Evolutionary conservation across 2,888 invertebrate genomes (phyloP).

Genomic region (Adelphocoris suturalis): DNA sequence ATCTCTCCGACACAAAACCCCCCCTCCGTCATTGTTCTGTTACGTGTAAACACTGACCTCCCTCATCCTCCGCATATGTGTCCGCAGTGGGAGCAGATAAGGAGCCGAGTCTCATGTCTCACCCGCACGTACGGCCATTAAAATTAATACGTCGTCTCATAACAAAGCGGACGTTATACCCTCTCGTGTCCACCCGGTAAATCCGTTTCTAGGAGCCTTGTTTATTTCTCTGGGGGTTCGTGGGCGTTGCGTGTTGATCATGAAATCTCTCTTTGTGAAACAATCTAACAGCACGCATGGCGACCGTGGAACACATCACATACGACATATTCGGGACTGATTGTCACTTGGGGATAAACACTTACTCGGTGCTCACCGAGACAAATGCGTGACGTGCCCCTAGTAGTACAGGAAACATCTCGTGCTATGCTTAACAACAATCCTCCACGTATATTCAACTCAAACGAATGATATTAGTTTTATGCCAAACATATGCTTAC

Average conservation of each 20-base stretch:
- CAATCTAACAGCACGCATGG: constrained; percentile 9
- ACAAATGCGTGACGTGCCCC: not conserved
- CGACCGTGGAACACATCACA: not conserved
- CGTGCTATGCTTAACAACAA: not conserved
- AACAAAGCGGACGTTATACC: constrained; percentile 30
- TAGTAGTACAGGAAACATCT: not conserved
- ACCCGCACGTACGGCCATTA: constrained; percentile 26
- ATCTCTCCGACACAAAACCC: not conserved
- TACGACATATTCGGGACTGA: not conserved
- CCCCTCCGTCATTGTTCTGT: constrained; percentile 2
- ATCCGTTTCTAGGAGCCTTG: not conserved
- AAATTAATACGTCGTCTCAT: constrained; percentile 36
- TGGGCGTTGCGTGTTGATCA: constrained; percentile 42
- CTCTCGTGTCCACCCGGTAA: constrained; percentile 16
- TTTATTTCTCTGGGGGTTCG: not conserved
- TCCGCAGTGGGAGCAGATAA: constrained; percentile 21
- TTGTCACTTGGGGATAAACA: not conserved
- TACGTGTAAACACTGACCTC: constrained; percentile 32
- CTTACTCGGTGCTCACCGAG: not conserved
- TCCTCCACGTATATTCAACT: not conserved
- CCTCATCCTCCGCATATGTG: not conserved
- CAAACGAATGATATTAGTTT: not conserved
- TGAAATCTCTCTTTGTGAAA: not conserved
- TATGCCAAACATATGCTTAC: too few species aligned
- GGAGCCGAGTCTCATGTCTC: constrained; percentile 38